phyloP scores from a whole-genome alignment of 2,113 vertebrate genomes.

The Nothobranchius furzeri region DNA sequence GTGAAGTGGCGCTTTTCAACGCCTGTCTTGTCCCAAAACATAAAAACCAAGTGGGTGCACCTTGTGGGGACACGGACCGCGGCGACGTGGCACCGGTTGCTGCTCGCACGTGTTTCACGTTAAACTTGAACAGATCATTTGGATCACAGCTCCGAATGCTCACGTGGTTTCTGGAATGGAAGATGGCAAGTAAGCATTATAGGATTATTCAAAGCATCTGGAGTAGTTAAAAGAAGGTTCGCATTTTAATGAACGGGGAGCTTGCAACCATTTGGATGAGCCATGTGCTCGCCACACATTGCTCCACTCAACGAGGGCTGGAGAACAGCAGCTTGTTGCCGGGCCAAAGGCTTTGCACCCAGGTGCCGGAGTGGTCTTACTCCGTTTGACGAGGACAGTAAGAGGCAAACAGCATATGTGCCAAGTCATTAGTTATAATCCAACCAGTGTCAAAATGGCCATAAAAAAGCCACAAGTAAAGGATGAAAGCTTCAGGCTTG shows the following conservation, averaged over 20 bases:
- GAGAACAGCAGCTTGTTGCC: constrained; percentile 28
- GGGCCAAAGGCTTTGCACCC: constrained; percentile 47
- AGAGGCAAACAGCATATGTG: constrained; percentile 22
- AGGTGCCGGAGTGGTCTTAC: constrained; percentile 35
- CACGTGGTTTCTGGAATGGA: constrained; percentile 18
- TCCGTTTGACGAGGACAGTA: constrained; percentile 34
- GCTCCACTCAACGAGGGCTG: constrained; percentile 29
- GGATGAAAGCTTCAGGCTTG: constrained; percentile 20
- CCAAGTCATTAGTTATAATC: constrained; percentile 33
- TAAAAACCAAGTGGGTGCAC: constrained; percentile 59
- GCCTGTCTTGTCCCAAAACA: constrained; percentile 71
- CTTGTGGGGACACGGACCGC: constrained; percentile 56
- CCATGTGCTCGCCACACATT: constrained; percentile 56
- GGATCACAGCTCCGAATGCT: constrained; percentile 29
- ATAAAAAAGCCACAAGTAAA: constrained; percentile 31
- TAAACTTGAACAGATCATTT: constrained; percentile 23
- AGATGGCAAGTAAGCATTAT: constrained; percentile 20
- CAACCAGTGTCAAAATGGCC: constrained; percentile 39
- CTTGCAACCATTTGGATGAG: constrained; percentile 41
- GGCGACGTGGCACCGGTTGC: constrained; percentile 29
- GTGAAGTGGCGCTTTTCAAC: constrained; percentile 55
- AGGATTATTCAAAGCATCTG: constrained; percentile 45
- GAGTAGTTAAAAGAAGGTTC: constrained; percentile 16
- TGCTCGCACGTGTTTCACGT: constrained; percentile 24
- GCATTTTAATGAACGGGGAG: constrained; percentile 18